Base-by-base conservation (phyloP, 2,113 vertebrate species). In the Tragelaphus buxtoni region DNA sequence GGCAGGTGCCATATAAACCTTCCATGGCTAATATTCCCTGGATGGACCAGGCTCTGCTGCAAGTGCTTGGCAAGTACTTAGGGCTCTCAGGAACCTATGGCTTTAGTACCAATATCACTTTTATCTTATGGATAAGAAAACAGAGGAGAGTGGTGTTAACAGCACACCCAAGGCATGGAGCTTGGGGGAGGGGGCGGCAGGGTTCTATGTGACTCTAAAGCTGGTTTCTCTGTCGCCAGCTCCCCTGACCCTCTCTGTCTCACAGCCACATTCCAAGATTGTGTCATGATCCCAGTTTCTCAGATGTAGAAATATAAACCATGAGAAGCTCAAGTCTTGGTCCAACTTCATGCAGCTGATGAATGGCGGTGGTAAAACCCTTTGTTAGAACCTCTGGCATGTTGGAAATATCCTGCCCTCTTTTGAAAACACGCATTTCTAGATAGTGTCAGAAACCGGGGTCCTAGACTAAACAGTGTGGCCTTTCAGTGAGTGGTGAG, bases 161-260 rank as follows among this genome's bases (percentile, higher is more conserved):
- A 3, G 17, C 45, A 74, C 39, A 42, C 10, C 20, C 58, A 24
- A 60, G 53, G 42, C 93, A 60, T 1, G 0, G 60, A 61, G 30
- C 11, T 7, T 1, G 4, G 63, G 7, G 16, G 30, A 0, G 2
- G 4, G 1, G 5, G 80, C 2, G 24, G 7, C 1, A 5, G 55
- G 22, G 30, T 30, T 88, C 63, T 24, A 5, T 60, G 32, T 51
- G 26, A 58, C 32, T 72, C 79, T 7, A 26, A 49, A n/a, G 28
- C 56, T 35, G 7, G 61, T 9, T 39, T 93, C 79, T 80, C 22
- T 39, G 39, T 56, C 20, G 1, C 61, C 1, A 6, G 39, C 14
- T 24, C 30, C 35, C 58, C n/a, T 16, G 12, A 5, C 65, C 86
- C 65, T 58, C 53, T 61, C 65, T 32, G 12, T 11, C 94, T 61